Base-by-base conservation (phyloP, 53 echinoderm and acorn worm species). In the Arbacia lixula region DNA sequence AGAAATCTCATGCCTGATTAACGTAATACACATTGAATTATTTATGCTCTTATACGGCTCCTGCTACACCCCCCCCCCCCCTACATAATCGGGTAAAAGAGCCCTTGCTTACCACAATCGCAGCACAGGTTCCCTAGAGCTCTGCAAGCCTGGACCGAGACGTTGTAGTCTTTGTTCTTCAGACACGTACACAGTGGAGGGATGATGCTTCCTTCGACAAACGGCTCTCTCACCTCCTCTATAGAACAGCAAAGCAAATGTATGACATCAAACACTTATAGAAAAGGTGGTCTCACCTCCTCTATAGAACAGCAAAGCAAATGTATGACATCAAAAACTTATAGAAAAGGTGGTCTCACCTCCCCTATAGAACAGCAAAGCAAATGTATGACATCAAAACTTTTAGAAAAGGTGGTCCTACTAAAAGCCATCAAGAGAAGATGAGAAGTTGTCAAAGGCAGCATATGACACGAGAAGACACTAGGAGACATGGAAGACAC, bases 121-220 rank as follows among this genome's bases (percentile, higher is more conserved):
- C 93, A 98, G 72, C 98, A 98, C n/a, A 94, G 86, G 32, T 98
- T 98, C 2, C 98, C 98, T 9, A 98, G 87, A 4, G 94, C 98
- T 74, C 98, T 58, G 73, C 94, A 98, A 36, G 88, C 86, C 80
- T 98, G 98, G n/a, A 94, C 50, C 6, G 88, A 81, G 12, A 98
- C 92, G 12, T 98, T 90, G 9, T 83, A 28, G 80, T 94, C 92
- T 17, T 88, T 82, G 43, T 90, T 90, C 24, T 26, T 72, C 67
- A 98, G 86, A 14, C 88, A 78, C 14, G 76, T 65, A 30, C 87
- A 89, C 69, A 98, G 85, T 33, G 80, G 88, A 5, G 92, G 92
- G 2, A 98, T 87, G 42, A 90, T 83, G n/a, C 84, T 89, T 8
- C 88, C 90, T 21, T 98, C 87, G 3, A 98, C 90, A 76, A 92